These are phyloP conservation scores for Colistium nudipinnis DNA, from an alignment of 2,113 vertebrate genomes.

Conservation along the genomic window DNA sequence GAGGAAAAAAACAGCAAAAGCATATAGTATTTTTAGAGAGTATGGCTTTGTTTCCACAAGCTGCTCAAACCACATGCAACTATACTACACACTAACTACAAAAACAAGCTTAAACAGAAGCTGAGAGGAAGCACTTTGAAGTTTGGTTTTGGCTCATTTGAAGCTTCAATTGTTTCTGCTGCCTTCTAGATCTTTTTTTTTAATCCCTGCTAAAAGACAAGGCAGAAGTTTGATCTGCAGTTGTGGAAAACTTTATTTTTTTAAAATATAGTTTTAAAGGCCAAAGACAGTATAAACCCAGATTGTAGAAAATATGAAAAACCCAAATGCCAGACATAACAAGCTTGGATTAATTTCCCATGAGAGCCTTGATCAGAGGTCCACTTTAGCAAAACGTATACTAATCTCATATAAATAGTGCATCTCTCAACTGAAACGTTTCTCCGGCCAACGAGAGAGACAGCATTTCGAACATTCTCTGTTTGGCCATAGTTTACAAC, in stretches of 20 bases:
- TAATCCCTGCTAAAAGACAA: slow-evolving; percentile 29
- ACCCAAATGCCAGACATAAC: background rate
- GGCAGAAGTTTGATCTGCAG: slow-evolving; percentile 16
- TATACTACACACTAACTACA: slow-evolving; percentile 29
- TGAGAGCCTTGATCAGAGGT: too few relatives aligned
- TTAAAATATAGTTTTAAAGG: too few relatives aligned
- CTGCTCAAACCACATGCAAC: slow-evolving; percentile 49
- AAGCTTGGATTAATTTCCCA: too few relatives aligned
- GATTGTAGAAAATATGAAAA: background rate
- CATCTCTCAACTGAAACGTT: slow-evolving; percentile 21
- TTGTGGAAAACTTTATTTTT: background rate
- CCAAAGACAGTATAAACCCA: too few relatives aligned
- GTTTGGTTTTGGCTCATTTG: slow-evolving; percentile 30
- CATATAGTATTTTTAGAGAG: slow-evolving; percentile 2
- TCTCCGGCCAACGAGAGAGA: background rate
- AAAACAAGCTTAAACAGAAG: slow-evolving; percentile 38
- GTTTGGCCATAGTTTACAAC: background rate
- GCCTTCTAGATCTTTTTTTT: slow-evolving; percentile 22
- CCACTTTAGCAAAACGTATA: too few relatives aligned
- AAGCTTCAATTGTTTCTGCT: slow-evolving; percentile 25
- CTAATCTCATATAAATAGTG: too few relatives aligned
- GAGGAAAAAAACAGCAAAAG: slow-evolving; percentile 4
- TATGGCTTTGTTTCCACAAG: slow-evolving; percentile 68
- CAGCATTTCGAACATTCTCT: background rate
- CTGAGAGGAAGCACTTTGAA: slow-evolving; percentile 50